Evolutionary conservation across 2,888 invertebrate species (phyloP), one percentile per base, ranked within the genome.

Genomic region (Phengaris arion): DNA sequence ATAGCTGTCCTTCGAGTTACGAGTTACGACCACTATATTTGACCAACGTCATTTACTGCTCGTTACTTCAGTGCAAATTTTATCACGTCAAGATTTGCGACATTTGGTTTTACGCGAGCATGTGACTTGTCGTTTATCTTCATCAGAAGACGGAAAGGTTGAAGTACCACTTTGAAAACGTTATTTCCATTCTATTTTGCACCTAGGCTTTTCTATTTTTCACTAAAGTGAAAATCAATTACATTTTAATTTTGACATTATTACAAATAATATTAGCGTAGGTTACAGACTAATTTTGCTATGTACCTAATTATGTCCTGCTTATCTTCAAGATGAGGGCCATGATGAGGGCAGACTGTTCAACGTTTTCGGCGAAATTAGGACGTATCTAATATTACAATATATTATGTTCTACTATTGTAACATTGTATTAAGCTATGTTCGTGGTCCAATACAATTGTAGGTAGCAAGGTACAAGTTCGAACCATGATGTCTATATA

Each of bases 61-160:
- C 35, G 64, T 64, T 64, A 64, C 64, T 45, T 13, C 12, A 12
- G 64, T 45, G 64, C 64, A 35, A 64, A 64, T 64, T 45, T 64
- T 64, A 64, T 64, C 64, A 64, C 64, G 35, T 1, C 64, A 35
- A 64, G 64, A 35, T 45, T 59, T 45, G 64, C 64, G 64, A 64
- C 64, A 48, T 52, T 52, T 52, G 52, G 64, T 64, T 64, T 64
- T 64, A 45, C 64, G 64, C 35, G 64, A 64, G 12, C 64, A 64
- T 35, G 13, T 12, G 64, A 35, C 64, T 45, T 64, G 64, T 64
- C 64, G 64, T 64, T 64, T 64, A 64, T 64, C 64, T 64, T 64
- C 64, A 64, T 64, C 64, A 64, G 15, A 35, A 64, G 64, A 64
- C 64, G 64, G 59, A 64, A 64, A 35, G 64, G 64, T 35, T 64